These are phyloP conservation scores for Xenopus petersii DNA, from an alignment of 2,797 vertebrate species.

Conservation along the genomic window DNA sequence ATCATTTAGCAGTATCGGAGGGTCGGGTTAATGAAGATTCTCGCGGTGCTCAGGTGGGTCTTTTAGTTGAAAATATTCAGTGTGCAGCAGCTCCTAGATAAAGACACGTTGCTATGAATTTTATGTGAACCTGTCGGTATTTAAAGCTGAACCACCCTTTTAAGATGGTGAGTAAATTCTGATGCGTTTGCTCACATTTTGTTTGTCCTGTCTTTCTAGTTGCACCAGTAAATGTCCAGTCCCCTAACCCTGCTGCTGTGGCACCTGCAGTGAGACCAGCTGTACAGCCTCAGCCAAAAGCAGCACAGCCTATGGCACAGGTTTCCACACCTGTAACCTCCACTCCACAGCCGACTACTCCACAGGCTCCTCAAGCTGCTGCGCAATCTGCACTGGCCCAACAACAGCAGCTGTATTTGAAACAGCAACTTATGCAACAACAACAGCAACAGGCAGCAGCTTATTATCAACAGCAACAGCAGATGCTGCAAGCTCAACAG, in stretches of 20 bases:
- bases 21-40: too few species aligned
- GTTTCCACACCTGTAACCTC: background rate
- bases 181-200: too few species aligned
- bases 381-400: constrained; percentile 73
- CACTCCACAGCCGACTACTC: constrained; percentile 49
- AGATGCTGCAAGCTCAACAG: constrained; percentile 63
- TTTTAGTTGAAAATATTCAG: too few species aligned
- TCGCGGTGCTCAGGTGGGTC: too few species aligned
- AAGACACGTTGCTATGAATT: too few species aligned
- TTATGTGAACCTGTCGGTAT: too few species aligned
- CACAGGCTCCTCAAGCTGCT: constrained; percentile 62
- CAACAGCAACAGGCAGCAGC: constrained; percentile 70
- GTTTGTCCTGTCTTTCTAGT: constrained; percentile 56
- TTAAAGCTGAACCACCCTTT: too few species aligned
- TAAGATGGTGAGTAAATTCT: too few species aligned
- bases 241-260: constrained; percentile 58
- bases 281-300: constrained; percentile 66
- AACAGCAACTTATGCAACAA: constrained; percentile 68
- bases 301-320: constrained; percentile 10
- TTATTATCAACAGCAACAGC: constrained; percentile 70
- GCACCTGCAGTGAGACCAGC: constrained; percentile 60
- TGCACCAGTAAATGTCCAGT: constrained; percentile 65
- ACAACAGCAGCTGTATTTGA: constrained; percentile 75
- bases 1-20: too few species aligned
- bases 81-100: too few species aligned